A percentile compares a stretch with the other conserved stretches of the same genome.
Evolutionary conservation across 2,797 vertebrate species (phyloP).

Genomic region (Allobates femoralis): DNA sequence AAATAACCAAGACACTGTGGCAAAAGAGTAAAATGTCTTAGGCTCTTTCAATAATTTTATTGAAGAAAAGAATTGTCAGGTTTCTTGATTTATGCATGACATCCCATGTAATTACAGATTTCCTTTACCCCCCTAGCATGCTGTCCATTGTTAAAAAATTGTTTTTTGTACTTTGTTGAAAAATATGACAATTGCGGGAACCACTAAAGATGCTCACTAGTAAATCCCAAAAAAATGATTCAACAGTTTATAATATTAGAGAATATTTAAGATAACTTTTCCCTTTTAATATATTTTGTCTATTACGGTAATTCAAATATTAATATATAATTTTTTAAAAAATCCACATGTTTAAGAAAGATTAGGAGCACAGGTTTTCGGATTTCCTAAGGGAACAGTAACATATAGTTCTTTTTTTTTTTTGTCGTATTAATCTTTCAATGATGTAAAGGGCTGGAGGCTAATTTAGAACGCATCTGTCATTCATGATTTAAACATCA

Average conservation of each 20-base stretch:
- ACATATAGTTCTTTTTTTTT: constrained; percentile 23
- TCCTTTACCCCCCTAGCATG: too few species aligned
- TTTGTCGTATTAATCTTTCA: constrained; percentile 31
- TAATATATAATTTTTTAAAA: not conserved
- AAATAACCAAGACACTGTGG: too few species aligned
- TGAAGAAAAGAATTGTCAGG: too few species aligned
- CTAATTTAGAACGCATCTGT: constrained; percentile 54
- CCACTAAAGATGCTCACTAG: not conserved
- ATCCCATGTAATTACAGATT: too few species aligned
- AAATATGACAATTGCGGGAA: too few species aligned
- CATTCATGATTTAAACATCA: constrained; percentile 61
- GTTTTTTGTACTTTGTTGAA: too few species aligned
- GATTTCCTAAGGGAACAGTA: constrained; percentile 26
- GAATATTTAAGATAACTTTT: not conserved
- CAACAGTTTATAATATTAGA: not conserved
- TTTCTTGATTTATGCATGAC: too few species aligned
- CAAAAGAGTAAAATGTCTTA: too few species aligned
- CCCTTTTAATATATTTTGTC: constrained; percentile 1
- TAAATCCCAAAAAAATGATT: not conserved
- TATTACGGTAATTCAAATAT: constrained; percentile 2
- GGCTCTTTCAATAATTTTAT: too few species aligned
- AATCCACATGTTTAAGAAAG: constrained; percentile 11
- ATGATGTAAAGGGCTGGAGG: constrained; percentile 43
- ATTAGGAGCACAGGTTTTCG: not conserved
- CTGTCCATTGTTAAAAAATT: too few species aligned